Evolutionary conservation across 2,797 vertebrate genomes (phyloP).

Genomic region (Neopelma chrysocephalum): DNA sequence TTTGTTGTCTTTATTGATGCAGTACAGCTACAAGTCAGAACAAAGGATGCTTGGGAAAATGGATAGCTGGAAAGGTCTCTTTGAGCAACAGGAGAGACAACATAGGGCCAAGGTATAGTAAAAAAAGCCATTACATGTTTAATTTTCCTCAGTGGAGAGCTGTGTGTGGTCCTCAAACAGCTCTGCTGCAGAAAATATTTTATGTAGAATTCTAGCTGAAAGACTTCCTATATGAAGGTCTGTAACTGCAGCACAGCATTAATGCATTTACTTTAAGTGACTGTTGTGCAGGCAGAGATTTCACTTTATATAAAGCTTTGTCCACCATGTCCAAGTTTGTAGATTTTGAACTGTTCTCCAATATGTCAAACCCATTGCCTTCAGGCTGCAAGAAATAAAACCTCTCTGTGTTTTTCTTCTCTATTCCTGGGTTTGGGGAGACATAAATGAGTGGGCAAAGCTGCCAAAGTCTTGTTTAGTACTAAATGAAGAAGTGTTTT

Average conservation of each 20-base stretch:
- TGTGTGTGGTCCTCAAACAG: background rate
- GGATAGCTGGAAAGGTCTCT: background rate
- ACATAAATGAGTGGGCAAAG: background rate
- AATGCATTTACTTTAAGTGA: background rate
- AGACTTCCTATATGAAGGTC: background rate
- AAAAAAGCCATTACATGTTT: background rate
- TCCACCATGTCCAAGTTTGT: background rate
- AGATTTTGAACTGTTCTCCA: background rate
- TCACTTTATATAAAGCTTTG: background rate
- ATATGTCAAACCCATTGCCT: background rate
- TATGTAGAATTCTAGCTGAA: background rate
- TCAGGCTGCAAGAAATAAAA: background rate
- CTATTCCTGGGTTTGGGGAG: background rate
- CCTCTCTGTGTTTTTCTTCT: background rate
- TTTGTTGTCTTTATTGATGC: background rate
- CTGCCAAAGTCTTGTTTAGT: background rate
- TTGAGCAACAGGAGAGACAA: background rate
- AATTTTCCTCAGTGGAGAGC: background rate
- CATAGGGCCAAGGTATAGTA: background rate
- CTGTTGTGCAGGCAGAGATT: background rate
- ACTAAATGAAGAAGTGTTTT: background rate
- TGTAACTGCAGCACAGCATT: background rate
- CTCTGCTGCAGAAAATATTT: background rate
- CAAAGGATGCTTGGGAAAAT: background rate
- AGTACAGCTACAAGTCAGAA: background rate